These are phyloP conservation scores for Gisinianus flammeolus DNA, from an alignment of 2,888 invertebrate genomes.

Conservation along the genomic window DNA sequence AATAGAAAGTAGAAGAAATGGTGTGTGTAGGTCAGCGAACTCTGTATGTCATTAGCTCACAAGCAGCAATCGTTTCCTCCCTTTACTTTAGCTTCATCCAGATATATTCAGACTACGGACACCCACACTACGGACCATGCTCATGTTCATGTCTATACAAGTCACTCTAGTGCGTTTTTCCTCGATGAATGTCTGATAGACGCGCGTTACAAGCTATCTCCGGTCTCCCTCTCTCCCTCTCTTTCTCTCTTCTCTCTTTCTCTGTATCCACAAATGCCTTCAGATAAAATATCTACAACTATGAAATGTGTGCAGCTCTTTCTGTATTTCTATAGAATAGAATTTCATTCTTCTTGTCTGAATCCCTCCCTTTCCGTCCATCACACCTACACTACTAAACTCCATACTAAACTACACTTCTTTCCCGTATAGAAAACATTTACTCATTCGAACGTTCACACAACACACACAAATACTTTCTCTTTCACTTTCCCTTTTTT, in stretches of 20 bases:
- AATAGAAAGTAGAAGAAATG: not conserved
- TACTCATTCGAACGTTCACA: too few species aligned
- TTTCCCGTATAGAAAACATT: too few species aligned
- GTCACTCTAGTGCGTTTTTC: not conserved
- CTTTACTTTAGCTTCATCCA: too few species aligned
- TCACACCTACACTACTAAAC: too few species aligned
- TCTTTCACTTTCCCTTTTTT: too few species aligned
- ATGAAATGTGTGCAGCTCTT: not conserved
- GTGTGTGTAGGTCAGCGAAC: conserved; percentile 24
- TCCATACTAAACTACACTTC: too few species aligned
- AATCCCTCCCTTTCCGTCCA: not conserved
- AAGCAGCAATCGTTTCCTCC: too few species aligned
- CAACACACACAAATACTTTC: too few species aligned
- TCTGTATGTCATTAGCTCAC: conserved; percentile 16
- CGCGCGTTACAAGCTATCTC: too few species aligned
- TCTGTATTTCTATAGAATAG: not conserved
- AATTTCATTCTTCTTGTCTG: not conserved
- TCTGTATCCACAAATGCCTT: not conserved
- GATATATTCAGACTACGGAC: too few species aligned
- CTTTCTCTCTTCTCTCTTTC: not conserved
- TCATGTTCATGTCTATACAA: too few species aligned
- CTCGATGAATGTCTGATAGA: not conserved
- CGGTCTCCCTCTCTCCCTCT: conserved; percentile 9
- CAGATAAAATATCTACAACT: not conserved
- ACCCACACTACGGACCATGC: too few species aligned